Conservation (phyloP, 2,888 invertebrate species). For the Tetropium fuscum region DNA sequence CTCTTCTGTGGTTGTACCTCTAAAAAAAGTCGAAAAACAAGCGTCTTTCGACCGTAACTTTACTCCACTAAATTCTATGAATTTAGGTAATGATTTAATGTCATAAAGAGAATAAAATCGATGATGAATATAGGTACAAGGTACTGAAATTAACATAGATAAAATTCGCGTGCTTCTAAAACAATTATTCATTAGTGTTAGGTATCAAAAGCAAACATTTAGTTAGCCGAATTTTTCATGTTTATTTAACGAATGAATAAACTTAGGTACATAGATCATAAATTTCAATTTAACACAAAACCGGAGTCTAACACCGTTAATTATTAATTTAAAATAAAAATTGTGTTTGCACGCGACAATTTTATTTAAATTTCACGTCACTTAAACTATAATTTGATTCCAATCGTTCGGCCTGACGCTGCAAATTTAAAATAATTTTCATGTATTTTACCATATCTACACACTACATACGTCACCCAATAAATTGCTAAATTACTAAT, state of each 20-base stretch:
- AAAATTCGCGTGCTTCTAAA: too few species aligned
- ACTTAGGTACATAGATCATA: conserved; percentile 11
- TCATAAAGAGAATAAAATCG: too few species aligned
- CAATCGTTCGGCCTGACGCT: conserved; percentile 8
- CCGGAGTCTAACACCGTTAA: conserved; percentile 3
- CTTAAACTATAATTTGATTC: conserved; percentile 19
- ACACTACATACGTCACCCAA: conserved; percentile 11
- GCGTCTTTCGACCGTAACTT: too few species aligned
- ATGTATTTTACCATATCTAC: conserved; percentile 15
- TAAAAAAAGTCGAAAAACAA: too few species aligned
- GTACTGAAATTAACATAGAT: too few species aligned
- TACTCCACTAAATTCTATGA: too few species aligned
- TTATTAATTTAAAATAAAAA: conserved; percentile 27
- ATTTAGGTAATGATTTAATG: too few species aligned
- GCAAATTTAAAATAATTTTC: conserved; percentile 22
- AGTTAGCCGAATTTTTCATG: neutral
- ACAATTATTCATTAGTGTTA: too few species aligned
- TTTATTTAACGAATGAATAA: conserved; percentile 16
- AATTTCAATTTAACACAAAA: conserved; percentile 18
- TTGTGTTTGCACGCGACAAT: conserved; percentile 18
- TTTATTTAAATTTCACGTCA: conserved; percentile 20
- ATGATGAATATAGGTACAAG: too few species aligned
- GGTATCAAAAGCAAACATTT: too few species aligned
- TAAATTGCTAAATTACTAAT: conserved; percentile 18
- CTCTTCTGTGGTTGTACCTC: too few species aligned